Conservation (phyloP, 2,797 vertebrate species). For the Gymnodraco acuticeps region DNA sequence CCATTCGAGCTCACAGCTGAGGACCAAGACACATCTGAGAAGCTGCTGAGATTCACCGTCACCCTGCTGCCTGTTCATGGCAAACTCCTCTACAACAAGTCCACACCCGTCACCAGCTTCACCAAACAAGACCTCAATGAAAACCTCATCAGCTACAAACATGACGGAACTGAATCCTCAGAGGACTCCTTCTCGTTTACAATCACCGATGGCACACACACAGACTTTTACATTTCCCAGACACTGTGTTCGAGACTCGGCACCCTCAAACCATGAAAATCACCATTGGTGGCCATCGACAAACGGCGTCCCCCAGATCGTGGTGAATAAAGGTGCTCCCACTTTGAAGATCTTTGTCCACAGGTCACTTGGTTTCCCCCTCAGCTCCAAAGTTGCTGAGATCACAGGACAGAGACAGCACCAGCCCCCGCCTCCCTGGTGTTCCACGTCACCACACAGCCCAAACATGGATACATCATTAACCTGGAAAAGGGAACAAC, state of each 20-base stretch:
- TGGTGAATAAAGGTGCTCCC: constrained; percentile 90
- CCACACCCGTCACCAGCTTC: constrained; percentile 84
- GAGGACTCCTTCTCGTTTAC: constrained; percentile 95
- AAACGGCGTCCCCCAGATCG: constrained; percentile 90
- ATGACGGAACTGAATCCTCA: constrained; percentile 89
- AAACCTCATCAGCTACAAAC: constrained; percentile 95
- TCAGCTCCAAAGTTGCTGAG: constrained; percentile 90
- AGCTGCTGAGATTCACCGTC: constrained; percentile 88
- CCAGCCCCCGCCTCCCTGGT: constrained; percentile 78
- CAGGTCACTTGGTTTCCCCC: constrained; percentile 88
- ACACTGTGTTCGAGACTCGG: constrained; percentile 92
- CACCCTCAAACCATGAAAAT: constrained; percentile 93
- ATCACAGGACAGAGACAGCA: constrained; percentile 92
- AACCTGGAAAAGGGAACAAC: constrained; percentile 90
- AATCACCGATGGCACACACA: constrained; percentile 92
- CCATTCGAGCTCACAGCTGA: constrained; percentile 95
- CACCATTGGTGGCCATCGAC: constrained; percentile 85
- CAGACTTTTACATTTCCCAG: constrained; percentile 93
- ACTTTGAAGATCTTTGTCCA: constrained; percentile 87
- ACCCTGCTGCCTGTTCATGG: constrained; percentile 92
- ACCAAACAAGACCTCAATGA: constrained; percentile 96
- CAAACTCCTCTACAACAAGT: constrained; percentile 89
- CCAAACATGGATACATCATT: constrained; percentile 91
- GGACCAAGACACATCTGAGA: constrained; percentile 92
- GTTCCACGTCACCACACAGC: constrained; percentile 87